A percentile compares a stretch with the other conserved stretches of the same genome.
Conservation (phyloP, 2,797 vertebrate genomes). For the Sebastes hubbsi region DNA sequence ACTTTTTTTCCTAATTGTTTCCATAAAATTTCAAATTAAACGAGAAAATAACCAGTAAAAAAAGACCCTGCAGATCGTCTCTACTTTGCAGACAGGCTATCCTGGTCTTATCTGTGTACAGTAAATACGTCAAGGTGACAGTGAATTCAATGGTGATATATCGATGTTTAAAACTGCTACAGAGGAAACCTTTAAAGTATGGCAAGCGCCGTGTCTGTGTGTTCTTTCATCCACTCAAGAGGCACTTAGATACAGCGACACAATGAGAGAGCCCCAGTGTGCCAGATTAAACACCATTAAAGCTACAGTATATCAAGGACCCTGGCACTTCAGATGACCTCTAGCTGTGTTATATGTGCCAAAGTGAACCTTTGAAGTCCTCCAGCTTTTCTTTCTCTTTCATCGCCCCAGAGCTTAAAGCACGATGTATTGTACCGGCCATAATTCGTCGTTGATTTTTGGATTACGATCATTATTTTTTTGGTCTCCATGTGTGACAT, state of each 20-base stretch:
- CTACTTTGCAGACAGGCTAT: neutral
- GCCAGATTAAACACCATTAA: conserved; percentile 45
- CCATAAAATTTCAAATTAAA: too few relatives aligned
- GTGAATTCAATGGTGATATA: conserved; percentile 25
- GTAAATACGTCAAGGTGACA: conserved; percentile 28
- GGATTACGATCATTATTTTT: neutral
- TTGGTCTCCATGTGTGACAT: neutral
- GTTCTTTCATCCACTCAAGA: neutral
- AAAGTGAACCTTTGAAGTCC: conserved; percentile 43
- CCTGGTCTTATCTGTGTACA: conserved; percentile 1
- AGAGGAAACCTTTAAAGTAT: conserved; percentile 45
- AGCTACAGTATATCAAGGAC: conserved; percentile 24
- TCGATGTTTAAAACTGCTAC: conserved; percentile 36
- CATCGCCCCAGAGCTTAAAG: neutral
- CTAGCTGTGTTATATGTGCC: conserved; percentile 15
- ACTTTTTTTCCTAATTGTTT: too few relatives aligned
- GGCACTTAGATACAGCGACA: neutral
- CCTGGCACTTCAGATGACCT: conserved; percentile 38
- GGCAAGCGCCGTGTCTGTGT: neutral
- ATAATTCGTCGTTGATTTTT: neutral
- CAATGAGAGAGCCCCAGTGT: conserved; percentile 25
- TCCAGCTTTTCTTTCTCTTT: neutral
- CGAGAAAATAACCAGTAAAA: too few relatives aligned
- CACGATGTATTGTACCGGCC: neutral
- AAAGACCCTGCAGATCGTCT: too few relatives aligned